Base-by-base conservation (phyloP, 2,113 vertebrate genomes). In the Gambusia holbrooki region DNA sequence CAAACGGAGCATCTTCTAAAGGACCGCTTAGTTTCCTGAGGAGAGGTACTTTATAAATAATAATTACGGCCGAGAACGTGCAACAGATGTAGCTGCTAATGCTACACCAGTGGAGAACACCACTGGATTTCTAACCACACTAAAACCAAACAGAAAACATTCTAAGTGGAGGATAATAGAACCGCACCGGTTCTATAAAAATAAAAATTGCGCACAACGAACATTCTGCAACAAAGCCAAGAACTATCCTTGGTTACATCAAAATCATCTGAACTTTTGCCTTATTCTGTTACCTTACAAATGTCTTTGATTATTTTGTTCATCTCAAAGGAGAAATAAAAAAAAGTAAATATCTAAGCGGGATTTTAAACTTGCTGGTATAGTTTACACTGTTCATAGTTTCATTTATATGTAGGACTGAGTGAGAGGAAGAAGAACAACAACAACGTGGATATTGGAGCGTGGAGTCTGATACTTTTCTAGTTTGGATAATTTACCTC, bases 1-100 rank as follows among this genome's bases (percentile, higher is more conserved):
- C 29, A 62, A 70, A 48, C 10, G 60, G 37, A 73, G 76, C 37
- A 66, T 12, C 65, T 42, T 35, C 30, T 19, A 17, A 40, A 66
- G 42, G 1, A 42, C 14, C 2, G 15, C 4, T 48, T 48, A 5
- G 14, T 48, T 48, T 48, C 3, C 14, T 19, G 4, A 51, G 51
- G 51, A 54, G 2, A n/a, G 51, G n/a, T 9, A 25, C 22, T 54
- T 17, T 25, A n/a, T 15, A 4, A 45, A 45, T 15, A 5, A 48
- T 5, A 48, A 17, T 17, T 48, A 48, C 5, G 45, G 19, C 45
- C 0, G 45, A 48, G 14, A 45, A 45, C 14, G 42, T 45, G 17
- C 42, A 45, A 15, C 42, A 45, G 42, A 45, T 45, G 14, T 42
- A 42, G 13, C 40, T 14, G 11, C 40, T 42, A 42, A 14, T 3